Evolutionary conservation across 2,888 invertebrate species (phyloP).

Genomic region (Orchesella flavescens): DNA sequence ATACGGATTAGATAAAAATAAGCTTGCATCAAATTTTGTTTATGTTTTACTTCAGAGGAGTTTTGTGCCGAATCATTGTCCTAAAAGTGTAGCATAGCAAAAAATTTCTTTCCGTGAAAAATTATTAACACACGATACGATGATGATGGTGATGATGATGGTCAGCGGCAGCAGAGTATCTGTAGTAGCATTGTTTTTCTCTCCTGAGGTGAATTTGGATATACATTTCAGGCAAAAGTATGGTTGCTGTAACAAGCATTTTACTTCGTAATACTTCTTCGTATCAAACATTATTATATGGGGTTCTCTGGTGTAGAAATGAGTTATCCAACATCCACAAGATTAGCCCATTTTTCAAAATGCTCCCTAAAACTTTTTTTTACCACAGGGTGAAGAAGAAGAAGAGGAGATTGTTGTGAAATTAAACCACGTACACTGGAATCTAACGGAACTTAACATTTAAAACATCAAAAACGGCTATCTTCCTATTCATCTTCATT

Average conservation of each 20-base stretch:
- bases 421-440: slow-evolving; percentile 65
- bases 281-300: no score
- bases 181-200: no score
- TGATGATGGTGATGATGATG: slow-evolving; percentile 7
- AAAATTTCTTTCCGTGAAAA: neutral
- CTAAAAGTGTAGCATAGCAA: slow-evolving; percentile 34
- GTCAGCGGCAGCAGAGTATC: neutral
- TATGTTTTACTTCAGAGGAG: slow-evolving; percentile 11
- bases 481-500: slow-evolving; percentile 49
- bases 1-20: no score
- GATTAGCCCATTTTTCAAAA: slow-evolving; percentile 58
- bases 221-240: no score
- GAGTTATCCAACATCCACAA: slow-evolving; percentile 32
- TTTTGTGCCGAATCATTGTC: slow-evolving; percentile 54
- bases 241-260: no score
- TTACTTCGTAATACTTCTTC: no score
- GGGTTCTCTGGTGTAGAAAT: neutral
- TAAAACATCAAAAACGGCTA: slow-evolving; percentile 49
- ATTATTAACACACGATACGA: neutral
- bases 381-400: slow-evolving; percentile 26
- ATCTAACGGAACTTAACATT: slow-evolving; percentile 49
- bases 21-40: neutral
- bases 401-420: slow-evolving; percentile 17
- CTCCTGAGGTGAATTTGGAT: no score
- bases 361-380: slow-evolving; percentile 9